Percentiles rank a stretch among this genome's conserved stretches.
These are phyloP conservation scores for Taenaris catops DNA, from an alignment of 2,888 invertebrate species.

Conservation along the genomic window DNA sequence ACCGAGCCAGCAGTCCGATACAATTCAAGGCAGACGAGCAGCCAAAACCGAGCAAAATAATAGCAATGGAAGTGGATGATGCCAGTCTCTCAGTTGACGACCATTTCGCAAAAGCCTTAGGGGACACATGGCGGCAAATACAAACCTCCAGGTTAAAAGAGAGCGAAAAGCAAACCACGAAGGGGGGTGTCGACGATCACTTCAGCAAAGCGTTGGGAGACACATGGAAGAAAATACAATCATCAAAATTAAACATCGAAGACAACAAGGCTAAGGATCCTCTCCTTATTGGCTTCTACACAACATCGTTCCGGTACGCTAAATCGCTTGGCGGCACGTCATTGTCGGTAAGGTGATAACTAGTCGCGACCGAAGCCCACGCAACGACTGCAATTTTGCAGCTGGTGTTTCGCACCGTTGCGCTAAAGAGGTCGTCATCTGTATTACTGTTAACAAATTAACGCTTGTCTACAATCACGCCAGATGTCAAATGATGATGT, in stretches of 20 bases:
- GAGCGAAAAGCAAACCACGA: slow-evolving; percentile 47
- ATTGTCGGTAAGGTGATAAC: no score
- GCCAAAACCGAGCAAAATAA: slow-evolving; percentile 58
- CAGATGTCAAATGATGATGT: no score
- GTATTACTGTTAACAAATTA: no score
- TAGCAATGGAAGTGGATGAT: slow-evolving; percentile 80
- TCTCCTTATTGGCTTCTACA: no score
- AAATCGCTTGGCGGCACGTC: no score
- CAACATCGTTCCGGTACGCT: no score
- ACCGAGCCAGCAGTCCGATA: slow-evolving; percentile 71
- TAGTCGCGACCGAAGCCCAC: no score
- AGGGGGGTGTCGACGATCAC: slow-evolving; percentile 85
- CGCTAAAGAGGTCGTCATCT: no score
- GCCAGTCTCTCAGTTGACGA: slow-evolving; percentile 89
- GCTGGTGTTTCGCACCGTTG: no score
- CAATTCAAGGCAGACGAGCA: slow-evolving; percentile 58
- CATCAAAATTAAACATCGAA: slow-evolving; percentile 73
- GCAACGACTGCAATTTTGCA: slow-evolving; percentile 42
- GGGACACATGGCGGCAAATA: slow-evolving; percentile 90
- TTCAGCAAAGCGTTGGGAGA: slow-evolving; percentile 94
- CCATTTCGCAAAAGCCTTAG: slow-evolving; percentile 94
- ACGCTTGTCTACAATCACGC: no score
- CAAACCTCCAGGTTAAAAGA: slow-evolving; percentile 81
- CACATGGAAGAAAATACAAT: slow-evolving; percentile 88
- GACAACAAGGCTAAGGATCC: slow-evolving; percentile 57